A percentile compares a stretch with the other conserved stretches of the same genome.
phyloP scores from a whole-genome alignment of 2,113 vertebrate genomes.

The Tenrec ecaudatus region DNA sequence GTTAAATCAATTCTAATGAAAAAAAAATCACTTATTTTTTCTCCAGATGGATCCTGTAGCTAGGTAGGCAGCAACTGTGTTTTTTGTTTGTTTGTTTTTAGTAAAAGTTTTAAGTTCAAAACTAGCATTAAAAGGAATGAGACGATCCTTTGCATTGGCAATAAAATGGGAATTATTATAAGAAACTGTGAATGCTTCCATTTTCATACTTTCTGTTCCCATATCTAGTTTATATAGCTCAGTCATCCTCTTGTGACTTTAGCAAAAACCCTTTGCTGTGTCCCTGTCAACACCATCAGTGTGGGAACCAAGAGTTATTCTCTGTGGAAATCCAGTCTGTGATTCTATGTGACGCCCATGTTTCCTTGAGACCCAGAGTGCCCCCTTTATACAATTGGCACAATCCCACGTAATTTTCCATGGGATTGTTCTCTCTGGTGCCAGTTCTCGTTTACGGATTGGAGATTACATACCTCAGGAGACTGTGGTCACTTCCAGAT shows the following conservation, averaged over 20 bases:
- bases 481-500: background rate
- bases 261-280: conserved; percentile 32
- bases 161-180: conserved; percentile 41
- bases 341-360: background rate
- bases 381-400: background rate
- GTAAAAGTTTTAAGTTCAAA: conserved; percentile 48
- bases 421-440: background rate
- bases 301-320: background rate
- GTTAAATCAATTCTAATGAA: conserved; percentile 70
- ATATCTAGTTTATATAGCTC: conserved; percentile 7
- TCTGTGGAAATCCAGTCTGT: background rate
- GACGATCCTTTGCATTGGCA: conserved; percentile 32
- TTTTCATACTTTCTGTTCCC: conserved; percentile 59
- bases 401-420: background rate
- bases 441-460: background rate
- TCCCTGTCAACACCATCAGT: background rate
- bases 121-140: conserved; percentile 67
- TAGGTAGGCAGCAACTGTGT: background rate
- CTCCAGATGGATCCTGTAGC: background rate
- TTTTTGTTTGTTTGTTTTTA: background rate
- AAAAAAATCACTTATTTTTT: conserved; percentile 46
- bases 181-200: conserved; percentile 60
- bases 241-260: conserved; percentile 14
- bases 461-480: background rate
- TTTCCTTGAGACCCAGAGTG: background rate